These are phyloP conservation scores for Aphelocoma coerulescens DNA, from an alignment of 2,113 vertebrate genomes.

Conservation along the genomic window DNA sequence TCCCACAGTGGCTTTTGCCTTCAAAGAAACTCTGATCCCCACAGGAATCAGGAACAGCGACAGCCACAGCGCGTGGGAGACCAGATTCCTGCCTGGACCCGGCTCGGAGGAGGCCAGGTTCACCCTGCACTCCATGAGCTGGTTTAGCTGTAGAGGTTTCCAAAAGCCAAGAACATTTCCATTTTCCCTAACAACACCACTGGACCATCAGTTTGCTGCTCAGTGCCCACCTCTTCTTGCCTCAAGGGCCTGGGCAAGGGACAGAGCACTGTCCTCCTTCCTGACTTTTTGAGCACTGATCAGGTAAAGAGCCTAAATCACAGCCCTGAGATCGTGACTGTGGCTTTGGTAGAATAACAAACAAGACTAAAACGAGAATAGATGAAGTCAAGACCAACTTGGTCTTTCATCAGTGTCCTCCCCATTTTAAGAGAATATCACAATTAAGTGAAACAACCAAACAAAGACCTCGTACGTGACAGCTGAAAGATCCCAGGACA, in stretches of 20 bases:
- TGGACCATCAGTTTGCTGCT: not conserved
- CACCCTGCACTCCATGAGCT: not conserved
- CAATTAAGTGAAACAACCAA: not conserved
- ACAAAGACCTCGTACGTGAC: not conserved
- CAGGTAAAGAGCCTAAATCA: not conserved
- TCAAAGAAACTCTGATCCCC: not conserved
- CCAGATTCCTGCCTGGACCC: not conserved
- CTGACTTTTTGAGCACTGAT: not conserved
- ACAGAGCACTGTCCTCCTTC: not conserved
- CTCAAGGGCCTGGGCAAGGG: not conserved
- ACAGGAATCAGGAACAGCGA: not conserved
- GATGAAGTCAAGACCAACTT: not conserved
- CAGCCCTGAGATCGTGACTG: not conserved
- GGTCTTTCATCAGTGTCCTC: not conserved
- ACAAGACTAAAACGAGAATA: not conserved
- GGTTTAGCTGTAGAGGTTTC: not conserved
- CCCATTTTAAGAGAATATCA: not conserved
- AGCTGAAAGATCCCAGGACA: not conserved
- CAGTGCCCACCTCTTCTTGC: not conserved
- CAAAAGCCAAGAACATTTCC: not conserved
- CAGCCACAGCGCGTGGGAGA: not conserved
- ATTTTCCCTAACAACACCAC: not conserved
- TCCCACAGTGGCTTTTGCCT: not conserved
- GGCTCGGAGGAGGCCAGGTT: rapidly evolving
- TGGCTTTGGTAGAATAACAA: not conserved